Conservation (phyloP, 2,797 vertebrate genomes). For the Numenius phaeopus region DNA sequence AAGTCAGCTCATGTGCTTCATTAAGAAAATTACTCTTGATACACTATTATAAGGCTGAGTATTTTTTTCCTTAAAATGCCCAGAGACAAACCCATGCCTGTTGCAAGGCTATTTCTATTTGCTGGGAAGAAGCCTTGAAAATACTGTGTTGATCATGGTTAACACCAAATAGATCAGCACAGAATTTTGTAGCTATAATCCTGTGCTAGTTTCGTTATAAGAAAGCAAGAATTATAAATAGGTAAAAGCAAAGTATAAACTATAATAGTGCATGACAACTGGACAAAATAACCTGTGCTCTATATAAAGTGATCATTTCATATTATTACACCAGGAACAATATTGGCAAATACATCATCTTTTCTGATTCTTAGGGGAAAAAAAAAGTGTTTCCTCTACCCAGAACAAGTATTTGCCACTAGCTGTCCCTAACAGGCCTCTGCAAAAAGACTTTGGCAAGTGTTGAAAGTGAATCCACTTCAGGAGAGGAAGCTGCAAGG, state of each 20-base stretch:
- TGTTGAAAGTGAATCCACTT: not conserved
- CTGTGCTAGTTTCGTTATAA: not conserved
- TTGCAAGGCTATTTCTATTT: not conserved
- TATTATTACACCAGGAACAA: not conserved
- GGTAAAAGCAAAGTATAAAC: not conserved
- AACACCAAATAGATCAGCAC: not conserved
- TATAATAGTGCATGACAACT: not conserved
- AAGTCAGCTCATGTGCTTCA: not conserved
- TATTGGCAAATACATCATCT: not conserved
- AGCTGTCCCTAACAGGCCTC: not conserved
- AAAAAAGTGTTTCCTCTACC: not conserved
- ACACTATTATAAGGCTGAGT: not conserved
- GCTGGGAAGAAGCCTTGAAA: not conserved
- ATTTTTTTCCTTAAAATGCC: not conserved
- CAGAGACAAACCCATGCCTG: not conserved
- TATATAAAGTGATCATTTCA: not conserved
- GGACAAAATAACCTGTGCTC: not conserved
- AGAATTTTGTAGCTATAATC: not conserved
- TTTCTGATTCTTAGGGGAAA: not conserved
- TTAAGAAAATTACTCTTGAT: not conserved
- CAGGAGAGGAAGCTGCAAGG: not conserved
- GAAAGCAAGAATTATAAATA: not conserved
- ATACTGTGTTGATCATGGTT: not conserved
- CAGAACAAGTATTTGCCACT: not conserved
- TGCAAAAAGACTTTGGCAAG: not conserved